Base-by-base conservation (phyloP, 2,113 vertebrate genomes). In the Morone saxatilis region DNA sequence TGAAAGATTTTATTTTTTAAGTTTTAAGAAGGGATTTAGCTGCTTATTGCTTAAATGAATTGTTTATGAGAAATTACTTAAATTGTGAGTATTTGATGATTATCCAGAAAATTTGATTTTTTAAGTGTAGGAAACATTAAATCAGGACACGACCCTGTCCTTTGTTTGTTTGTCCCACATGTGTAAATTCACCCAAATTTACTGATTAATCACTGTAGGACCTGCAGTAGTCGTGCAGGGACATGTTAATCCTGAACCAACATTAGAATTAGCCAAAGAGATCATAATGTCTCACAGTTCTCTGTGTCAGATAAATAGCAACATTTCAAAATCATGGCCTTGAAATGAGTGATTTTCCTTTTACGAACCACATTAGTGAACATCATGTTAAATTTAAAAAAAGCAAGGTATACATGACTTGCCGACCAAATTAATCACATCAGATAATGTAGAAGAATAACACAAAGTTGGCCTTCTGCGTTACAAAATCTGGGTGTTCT, bases 191-290 rank as follows among this genome's bases (percentile, higher is more conserved):
- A 66, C 8, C n/a, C 43, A 40, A 22, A 4, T 31, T 31, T 22
- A 48, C 13, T 0, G 31, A 22, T 68, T 12, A 36, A 54, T 61
- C n/a, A 54, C 63, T 61, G 71, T 13, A 16, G 22, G 8, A 31
- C 45, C 14, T 17, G 61, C 40, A 31, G 60, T 19, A 36, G 47
- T 59, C 71, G 31, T 25, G 22, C 17, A 77, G 41, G 51, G 13
- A 41, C 2, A 8, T 16, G 69, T 70, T 53, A n/a, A 7, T 72
- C 61, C 14, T 61, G 45, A 13, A 72, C 22, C 56, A 19, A 19
- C 40, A 73, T 67, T 1, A 56, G 43, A 11, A 36, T 72, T 40
- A 50, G 75, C 79, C 59, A 56, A 76, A 59, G 54, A 67, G 69
- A 78, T 81, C 63, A 53, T n/a, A 8, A 40, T 16, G 59, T 51